Conservation (phyloP, 2,888 invertebrate genomes). For the Nasonovia ribisnigri region DNA sequence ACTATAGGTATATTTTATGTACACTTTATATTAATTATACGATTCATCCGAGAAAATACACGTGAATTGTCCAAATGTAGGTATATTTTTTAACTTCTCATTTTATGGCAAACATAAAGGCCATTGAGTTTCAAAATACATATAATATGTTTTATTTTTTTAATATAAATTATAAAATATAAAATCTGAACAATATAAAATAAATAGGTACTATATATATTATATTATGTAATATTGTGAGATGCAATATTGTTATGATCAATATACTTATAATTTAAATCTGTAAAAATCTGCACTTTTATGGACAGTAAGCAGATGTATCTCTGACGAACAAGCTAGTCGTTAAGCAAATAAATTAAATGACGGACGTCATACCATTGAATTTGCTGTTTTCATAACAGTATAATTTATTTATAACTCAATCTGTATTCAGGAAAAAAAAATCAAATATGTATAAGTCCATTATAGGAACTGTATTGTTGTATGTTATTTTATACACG, state of each 20-base stretch:
- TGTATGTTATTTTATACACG: background rate
- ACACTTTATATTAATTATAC: background rate
- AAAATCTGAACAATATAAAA: background rate
- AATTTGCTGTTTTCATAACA: constrained; percentile 9
- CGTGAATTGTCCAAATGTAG: no score
- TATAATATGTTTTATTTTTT: background rate
- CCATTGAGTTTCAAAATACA: background rate
- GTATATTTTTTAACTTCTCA: background rate
- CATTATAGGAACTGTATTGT: background rate
- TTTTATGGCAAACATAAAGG: background rate
- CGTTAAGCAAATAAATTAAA: background rate
- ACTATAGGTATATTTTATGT: background rate
- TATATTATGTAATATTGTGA: background rate
- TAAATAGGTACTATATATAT: background rate
- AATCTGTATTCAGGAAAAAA: background rate
- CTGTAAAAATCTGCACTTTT: background rate
- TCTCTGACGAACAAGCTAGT: background rate
- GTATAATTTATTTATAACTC: background rate
- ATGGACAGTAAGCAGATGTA: background rate
- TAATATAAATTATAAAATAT: background rate
- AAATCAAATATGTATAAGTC: background rate
- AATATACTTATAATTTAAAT: background rate
- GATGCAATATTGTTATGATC: background rate
- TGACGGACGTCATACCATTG: background rate
- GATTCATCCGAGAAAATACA: background rate